Evolutionary conservation across 2,113 vertebrate genomes (phyloP).

Genomic region (Triplophysa tibetana): DNA sequence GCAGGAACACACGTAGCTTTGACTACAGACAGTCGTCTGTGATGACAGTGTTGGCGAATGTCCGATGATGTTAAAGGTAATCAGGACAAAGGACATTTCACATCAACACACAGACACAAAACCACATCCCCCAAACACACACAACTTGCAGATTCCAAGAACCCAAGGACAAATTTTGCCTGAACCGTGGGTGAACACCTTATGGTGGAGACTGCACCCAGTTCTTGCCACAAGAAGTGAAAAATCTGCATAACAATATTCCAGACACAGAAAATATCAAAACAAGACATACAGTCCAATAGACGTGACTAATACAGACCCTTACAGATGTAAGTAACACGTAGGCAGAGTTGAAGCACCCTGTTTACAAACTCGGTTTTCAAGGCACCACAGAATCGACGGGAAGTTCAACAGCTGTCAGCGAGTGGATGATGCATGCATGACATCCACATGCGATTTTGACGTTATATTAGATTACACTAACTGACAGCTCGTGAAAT

Average conservation of each 20-base stretch:
- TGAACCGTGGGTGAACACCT: slow-evolving; percentile 19
- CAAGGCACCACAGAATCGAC: slow-evolving; percentile 8
- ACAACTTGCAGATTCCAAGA: slow-evolving; percentile 31
- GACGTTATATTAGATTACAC: not conserved
- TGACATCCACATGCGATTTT: not conserved
- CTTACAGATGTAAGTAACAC: not conserved
- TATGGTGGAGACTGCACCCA: slow-evolving; percentile 19
- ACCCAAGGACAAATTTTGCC: slow-evolving; percentile 6
- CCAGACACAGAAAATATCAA: slow-evolving; percentile 5
- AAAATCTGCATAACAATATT: slow-evolving; percentile 18
- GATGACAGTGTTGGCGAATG: slow-evolving; percentile 4
- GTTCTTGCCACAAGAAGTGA: slow-evolving; percentile 19
- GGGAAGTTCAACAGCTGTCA: slow-evolving; percentile 45
- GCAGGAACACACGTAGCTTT: not conserved
- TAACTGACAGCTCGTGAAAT: not conserved
- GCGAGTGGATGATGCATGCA: not conserved
- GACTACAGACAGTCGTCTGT: not conserved
- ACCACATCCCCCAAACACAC: slow-evolving; percentile 5
- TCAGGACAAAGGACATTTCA: slow-evolving; percentile 1
- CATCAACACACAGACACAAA: not conserved
- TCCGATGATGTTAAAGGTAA: slow-evolving; percentile 24
- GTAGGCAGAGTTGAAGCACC: not conserved
- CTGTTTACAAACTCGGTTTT: slow-evolving; percentile 22
- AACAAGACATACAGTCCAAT: not conserved
- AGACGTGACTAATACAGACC: not conserved